Base-by-base conservation (phyloP, 2,797 vertebrate species). In the Pteronotus mesoamericanus region DNA sequence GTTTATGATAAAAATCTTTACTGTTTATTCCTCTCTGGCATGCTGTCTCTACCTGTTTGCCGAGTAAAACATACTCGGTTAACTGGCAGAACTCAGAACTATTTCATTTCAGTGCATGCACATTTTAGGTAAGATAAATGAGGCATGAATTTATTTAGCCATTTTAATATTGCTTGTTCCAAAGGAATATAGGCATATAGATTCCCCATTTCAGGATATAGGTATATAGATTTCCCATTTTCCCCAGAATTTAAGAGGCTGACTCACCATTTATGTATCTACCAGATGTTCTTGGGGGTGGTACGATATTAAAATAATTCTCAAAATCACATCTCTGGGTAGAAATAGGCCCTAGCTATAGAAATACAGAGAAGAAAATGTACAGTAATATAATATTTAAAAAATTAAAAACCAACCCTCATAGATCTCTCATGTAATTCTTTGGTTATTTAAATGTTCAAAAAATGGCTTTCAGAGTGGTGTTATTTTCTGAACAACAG, bases 1-100 rank as follows among this genome's bases (percentile, higher is more conserved):
- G 32, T 86, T 96, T 93, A 32, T 75, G 90, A 77, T 95, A 88
- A 94, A 95, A 86, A 59, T 91, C 68, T 93, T 92, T 71, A 78
- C 21, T 84, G 29, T 93, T 95, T 64, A n/a, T 18, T 94, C 39
- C 55, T 86, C 66, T 59, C 94, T 29, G 44, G 87, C 69, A 39
- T 14, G 9, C 10, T 92, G 80, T 83, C 55, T 93, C 84, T 90
- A 46, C 34, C 75, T 92, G 72, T 96, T 92, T 97, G 74, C 48
- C 0, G 3, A 39, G 1, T 64, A 77, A 96, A 75, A 61, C 64
- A 80, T 18, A 22, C 0, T 61, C 24, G 24, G 42, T 88, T 85
- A 89, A 69, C 37, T 64, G 32, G 21, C 6, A 19, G 48, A 92
- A 69, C 6, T 53, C 5, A 84, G n/a, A 89, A 61, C 37, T 21